Evolutionary conservation across 2,113 vertebrate species (phyloP), one percentile per base, ranked within the genome.

Genomic region (Sigmodon hispidus): DNA sequence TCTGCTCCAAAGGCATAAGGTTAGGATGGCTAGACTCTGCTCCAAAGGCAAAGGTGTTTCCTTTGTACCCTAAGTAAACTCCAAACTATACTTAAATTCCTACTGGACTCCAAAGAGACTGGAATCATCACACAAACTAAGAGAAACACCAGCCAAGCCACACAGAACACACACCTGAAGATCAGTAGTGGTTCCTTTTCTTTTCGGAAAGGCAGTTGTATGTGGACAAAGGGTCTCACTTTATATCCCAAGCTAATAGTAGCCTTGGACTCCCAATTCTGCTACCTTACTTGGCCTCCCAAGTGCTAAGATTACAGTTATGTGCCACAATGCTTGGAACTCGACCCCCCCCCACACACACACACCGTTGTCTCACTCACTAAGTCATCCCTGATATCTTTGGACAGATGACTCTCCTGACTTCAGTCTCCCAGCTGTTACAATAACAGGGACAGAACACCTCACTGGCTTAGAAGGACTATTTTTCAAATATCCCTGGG

Each of bases 101-200:
- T 72, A 67, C 12, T 83, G 52, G 72, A 93, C 36, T 83, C 80
- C 87, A 90, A 61, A 88, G 80, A 87, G 84, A 91, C 79, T 52
- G 80, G 90, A 81, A n/a, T 16, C 57, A 96, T 91, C 43, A 70
- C 17, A 93, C 11, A 84, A 95, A 83, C 85, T 85, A 89, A 95
- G 61, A 61, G 94, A 96, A 94, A 91, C 21, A 52, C 63, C 87
- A 72, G 69, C 34, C 87, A 96, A 95, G 75, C 65, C 50, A 96
- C 52, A 69, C 3, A 94, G 48, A 90, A 84, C 31, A n/a, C 52
- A 85, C 0, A 91, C 61, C 85, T 65, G 70, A 94, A 89, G 24
- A 52, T 80, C 70, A 91, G 76, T 40, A 45, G 16, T 61, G 34
- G 34, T 16, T 61, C 6, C 55, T 57, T 55, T 75, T 24, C 67